These are phyloP conservation scores for Alloscopus bannaensis DNA, from an alignment of 2,888 invertebrate species.

Conservation along the genomic window DNA sequence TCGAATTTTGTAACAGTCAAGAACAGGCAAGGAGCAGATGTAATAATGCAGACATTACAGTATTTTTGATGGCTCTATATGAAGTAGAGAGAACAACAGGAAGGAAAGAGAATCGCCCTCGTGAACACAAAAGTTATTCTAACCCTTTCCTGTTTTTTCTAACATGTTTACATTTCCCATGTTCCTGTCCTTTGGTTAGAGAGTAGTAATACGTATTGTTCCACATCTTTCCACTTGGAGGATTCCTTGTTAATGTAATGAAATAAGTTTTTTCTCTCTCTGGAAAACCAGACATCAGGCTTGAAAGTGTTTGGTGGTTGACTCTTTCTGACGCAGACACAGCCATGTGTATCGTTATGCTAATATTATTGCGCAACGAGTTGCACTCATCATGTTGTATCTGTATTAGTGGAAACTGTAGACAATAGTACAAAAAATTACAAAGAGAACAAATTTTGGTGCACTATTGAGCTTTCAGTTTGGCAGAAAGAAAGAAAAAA, in stretches of 20 bases:
- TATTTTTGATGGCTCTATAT: slow-evolving; percentile 45
- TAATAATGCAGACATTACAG: slow-evolving; percentile 17
- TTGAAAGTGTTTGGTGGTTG: slow-evolving; percentile 13
- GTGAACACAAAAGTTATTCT: slow-evolving; percentile 21
- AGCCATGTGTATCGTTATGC: slow-evolving; percentile 39
- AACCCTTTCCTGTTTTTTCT: slow-evolving; percentile 48
- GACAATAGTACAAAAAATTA: too few relatives aligned
- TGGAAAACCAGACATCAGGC: slow-evolving; percentile 20
- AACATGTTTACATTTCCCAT: not conserved
- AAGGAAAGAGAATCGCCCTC: slow-evolving; percentile 33
- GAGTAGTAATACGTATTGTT: not conserved
- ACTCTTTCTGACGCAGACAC: not conserved
- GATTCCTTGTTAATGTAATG: slow-evolving; percentile 27
- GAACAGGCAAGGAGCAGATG: slow-evolving; percentile 5
- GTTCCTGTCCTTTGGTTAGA: slow-evolving; percentile 4
- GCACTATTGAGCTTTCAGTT: too few relatives aligned
- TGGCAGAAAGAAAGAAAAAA: too few relatives aligned
- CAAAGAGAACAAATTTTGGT: too few relatives aligned
- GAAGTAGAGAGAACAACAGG: slow-evolving; percentile 6
- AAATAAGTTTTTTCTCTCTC: slow-evolving; percentile 33
- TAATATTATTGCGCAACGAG: slow-evolving; percentile 39
- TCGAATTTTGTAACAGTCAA: slow-evolving; percentile 17
- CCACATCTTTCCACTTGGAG: slow-evolving; percentile 14
- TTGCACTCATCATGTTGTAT: too few relatives aligned
- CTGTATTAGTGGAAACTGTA: too few relatives aligned